Conservation (phyloP, 2,113 vertebrate genomes). For the Columba janthina region DNA sequence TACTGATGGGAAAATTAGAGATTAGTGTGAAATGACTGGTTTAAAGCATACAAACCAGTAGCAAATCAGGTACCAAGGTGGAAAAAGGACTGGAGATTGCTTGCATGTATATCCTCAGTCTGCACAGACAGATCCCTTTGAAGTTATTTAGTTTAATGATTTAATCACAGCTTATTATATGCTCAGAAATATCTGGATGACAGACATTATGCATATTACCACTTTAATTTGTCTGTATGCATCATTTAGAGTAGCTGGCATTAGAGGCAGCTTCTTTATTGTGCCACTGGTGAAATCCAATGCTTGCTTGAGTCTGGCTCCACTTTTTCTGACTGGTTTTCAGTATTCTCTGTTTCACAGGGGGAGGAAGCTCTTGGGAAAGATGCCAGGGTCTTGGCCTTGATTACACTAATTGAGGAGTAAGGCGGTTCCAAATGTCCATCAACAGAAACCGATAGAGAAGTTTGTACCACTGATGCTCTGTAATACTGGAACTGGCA, state of each 20-base stretch:
- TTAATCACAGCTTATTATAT: conserved; percentile 37
- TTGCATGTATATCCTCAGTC: neutral
- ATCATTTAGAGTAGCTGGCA: neutral
- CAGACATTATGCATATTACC: neutral
- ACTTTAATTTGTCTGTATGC: neutral
- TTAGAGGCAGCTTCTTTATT: conserved; percentile 3
- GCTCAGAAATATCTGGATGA: conserved; percentile 25
- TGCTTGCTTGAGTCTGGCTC: neutral
- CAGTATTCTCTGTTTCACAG: neutral
- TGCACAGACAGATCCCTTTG: neutral
- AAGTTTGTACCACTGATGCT: neutral
- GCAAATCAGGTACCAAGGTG: neutral
- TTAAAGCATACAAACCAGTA: neutral
- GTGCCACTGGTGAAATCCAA: neutral
- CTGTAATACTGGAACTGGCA: neutral
- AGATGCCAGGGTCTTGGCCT: conserved; percentile 8
- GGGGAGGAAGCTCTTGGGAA: neutral
- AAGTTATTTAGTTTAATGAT: conserved; percentile 35
- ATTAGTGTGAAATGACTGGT: neutral
- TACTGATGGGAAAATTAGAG: conserved; percentile 10
- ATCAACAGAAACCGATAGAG: neutral
- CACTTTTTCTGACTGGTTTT: conserved; percentile 13
- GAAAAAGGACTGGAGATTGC: neutral
- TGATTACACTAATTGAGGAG: conserved; percentile 10
- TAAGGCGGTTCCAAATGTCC: neutral